Base-by-base conservation (phyloP, 30 jellyfish, hydroid and myxozoan genomes). In the Hydractinia echinata region DNA sequence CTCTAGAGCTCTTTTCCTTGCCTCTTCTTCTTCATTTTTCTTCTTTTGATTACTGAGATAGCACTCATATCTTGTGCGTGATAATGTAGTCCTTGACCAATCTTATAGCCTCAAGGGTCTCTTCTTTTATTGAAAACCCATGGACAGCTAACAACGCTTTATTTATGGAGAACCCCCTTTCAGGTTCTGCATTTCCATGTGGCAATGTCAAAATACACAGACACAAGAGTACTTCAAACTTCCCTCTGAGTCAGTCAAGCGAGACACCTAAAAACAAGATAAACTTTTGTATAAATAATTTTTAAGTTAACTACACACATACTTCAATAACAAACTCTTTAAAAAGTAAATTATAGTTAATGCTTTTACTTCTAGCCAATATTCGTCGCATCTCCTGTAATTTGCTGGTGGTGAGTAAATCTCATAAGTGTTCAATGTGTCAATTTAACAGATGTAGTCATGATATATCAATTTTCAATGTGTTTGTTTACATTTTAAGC, bases 131-230 rank as follows among this genome's bases (percentile, higher is more conserved):
- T 58, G 69, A 58, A 3, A 58, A 58, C 18, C 69, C 69, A 58
- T 58, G 68, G 69, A 58, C 69, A 11, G 69, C 69, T 58, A 58
- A 58, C 1, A 58, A 11, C 15, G 69, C 69, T 58, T 58, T 58
- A 16, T 58, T 58, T 13, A 58, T 58, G 15, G 69, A 58, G 19
- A 58, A 58, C 1, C 69, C 3, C 19, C 69, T 58, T 58, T 58
- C 69, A 58, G 69, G 69, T 16, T 58, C 69, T 11, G 69, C 69
- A 58, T 58, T 58, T 11, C 69, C 69, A 58, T 58, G 69, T 11
- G 69, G 3, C 15, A 58, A 16, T 58, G 69, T 58, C 19, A 58
- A 58, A 58, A 58, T 58, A 16, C 69, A 58, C 15, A 11, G 69
- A 16, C 69, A 58, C 69, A 58, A 58, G 19, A 58, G 69, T 11